Percentiles rank a stretch among this genome's conserved stretches.
Conservation (phyloP, 2,888 invertebrate genomes). For the Pterostichus niger region DNA sequence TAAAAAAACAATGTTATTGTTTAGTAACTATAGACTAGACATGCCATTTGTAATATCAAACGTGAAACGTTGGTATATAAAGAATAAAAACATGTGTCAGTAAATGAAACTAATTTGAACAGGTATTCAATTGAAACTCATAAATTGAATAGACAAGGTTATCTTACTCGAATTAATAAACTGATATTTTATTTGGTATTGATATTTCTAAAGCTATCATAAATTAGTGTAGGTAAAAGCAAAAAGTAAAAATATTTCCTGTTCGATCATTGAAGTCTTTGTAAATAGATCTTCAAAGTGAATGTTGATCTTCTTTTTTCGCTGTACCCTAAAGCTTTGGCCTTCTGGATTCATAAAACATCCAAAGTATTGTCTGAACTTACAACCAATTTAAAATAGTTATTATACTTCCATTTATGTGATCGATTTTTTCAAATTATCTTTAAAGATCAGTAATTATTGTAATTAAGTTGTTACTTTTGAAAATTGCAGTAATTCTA, state of each 20-base stretch:
- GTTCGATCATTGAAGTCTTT: neutral
- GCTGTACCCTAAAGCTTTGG: conserved; percentile 1
- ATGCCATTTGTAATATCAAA: neutral
- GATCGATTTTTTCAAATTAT: neutral
- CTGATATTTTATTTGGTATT: neutral
- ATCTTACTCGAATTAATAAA: neutral
- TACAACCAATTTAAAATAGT: neutral
- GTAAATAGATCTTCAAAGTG: conserved; percentile 3
- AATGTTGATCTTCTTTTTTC: conserved; percentile 15
- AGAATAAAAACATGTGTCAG: neutral
- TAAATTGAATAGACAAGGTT: conserved; percentile 11
- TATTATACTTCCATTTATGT: neutral
- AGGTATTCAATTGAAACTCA: neutral
- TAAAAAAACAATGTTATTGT: neutral
- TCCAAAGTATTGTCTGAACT: neutral
- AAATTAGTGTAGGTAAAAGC: neutral
- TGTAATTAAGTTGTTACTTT: neutral
- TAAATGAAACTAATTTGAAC: neutral
- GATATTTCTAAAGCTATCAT: conserved; percentile 7
- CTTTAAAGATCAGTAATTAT: neutral
- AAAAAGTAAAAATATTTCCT: neutral
- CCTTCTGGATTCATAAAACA: neutral
- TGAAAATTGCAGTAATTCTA: neutral
- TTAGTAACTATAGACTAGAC: neutral
- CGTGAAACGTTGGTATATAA: neutral